Evolutionary conservation across 2,888 invertebrate species (phyloP), one percentile per base, ranked within the genome.

Genomic region (Leptopilina drosophilae): DNA sequence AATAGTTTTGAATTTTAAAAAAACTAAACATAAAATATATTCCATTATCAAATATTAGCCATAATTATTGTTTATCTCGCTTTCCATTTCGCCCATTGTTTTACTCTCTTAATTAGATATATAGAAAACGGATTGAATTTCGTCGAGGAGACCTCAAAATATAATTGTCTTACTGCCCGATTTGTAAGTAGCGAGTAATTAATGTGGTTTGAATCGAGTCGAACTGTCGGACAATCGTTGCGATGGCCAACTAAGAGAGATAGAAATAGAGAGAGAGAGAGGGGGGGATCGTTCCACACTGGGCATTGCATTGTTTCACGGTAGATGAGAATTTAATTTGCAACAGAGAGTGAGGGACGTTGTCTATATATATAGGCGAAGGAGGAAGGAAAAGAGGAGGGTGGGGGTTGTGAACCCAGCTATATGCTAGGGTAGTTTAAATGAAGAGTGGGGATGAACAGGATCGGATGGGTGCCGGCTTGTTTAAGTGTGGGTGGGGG

Each of bases 261-360:
- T 14, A 42, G 59, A 81, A 59, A 49, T 14, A 53, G 53, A 56
- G 56, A 11, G 49, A 46, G 69, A 33, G 26, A 26, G 53, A 53
- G 26, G 12, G 53, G 53, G 26, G 69, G 53, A 53, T 73, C 14
- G 20, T 73, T 33, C 87, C 80, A 86, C 86, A 85, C 59, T 79
- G 82, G 79, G 82, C 82, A 78, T 56, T 77, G 79, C 90, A 90
- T 90, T 90, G 90, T 90, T 90, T 90, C 90, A 90, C 90, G 90
- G 89, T 90, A 89, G 90, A 90, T 90, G 90, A 90, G 90, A 90
- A 90, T 90, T 90, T 90, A 90, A 90, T 90, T 90, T 90, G 90
- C 88, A 87, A 87, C 87, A 88, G 85, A 87, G 85, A 79, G 78
- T 64, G 79, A 76, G 81, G 78, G 75, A 62, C 64, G 65, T 15